Conservation (phyloP, 2,888 invertebrate genomes). For the Calameuta pallipes region DNA sequence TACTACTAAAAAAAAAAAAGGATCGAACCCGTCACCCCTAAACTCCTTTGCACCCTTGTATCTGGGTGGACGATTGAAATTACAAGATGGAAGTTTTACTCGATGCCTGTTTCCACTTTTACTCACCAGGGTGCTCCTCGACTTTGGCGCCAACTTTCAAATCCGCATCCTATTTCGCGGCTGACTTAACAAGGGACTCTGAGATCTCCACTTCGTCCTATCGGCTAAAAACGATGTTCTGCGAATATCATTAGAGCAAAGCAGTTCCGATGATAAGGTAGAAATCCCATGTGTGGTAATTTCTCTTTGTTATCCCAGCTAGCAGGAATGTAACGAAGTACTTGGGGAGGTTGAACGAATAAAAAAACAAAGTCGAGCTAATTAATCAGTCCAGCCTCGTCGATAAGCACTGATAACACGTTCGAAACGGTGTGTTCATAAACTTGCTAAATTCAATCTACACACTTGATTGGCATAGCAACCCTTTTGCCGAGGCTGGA, state of each 20-base stretch:
- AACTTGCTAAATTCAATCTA: background rate
- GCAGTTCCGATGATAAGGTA: background rate
- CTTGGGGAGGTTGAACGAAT: background rate
- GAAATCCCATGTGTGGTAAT: background rate
- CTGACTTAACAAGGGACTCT: background rate
- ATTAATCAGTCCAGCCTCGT: background rate
- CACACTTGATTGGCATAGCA: background rate
- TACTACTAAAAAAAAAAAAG: background rate
- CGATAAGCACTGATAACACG: background rate
- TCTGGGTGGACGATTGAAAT: background rate
- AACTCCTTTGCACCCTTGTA: background rate
- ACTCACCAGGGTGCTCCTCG: background rate
- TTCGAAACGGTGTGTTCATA: background rate
- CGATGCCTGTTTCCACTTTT: background rate
- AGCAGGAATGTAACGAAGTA: background rate
- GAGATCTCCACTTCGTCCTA: background rate
- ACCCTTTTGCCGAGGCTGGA: background rate
- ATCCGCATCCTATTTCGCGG: background rate
- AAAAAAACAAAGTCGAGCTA: background rate
- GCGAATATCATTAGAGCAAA: background rate
- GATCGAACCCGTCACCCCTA: background rate
- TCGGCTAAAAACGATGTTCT: background rate
- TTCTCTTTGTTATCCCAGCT: background rate
- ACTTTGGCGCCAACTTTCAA: background rate
- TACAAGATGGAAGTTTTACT: background rate